A percentile compares a stretch with the other conserved stretches of the same genome.
Evolutionary conservation across 2,888 invertebrate genomes (phyloP).

Genomic region (Cyaniris semiargus): DNA sequence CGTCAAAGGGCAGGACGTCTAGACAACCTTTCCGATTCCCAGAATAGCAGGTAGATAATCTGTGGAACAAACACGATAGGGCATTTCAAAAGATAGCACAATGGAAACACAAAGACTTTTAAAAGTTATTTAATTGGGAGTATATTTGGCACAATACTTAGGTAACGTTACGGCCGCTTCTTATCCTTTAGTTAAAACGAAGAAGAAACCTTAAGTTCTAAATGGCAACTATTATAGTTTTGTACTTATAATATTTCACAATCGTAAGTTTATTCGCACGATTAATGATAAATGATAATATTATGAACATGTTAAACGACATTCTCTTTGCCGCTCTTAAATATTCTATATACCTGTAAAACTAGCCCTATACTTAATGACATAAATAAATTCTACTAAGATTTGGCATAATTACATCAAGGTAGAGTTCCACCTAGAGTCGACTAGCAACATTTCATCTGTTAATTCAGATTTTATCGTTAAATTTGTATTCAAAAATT

Average conservation of each 20-base stretch:
- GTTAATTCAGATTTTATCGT: neutral
- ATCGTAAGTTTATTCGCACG: neutral
- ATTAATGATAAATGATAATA: neutral
- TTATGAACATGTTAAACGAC: slow-evolving; percentile 11
- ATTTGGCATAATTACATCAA: slow-evolving; percentile 13
- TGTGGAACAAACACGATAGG: slow-evolving; percentile 37
- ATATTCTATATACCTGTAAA: neutral
- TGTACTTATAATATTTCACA: slow-evolving; percentile 38
- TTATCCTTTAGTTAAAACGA: slow-evolving; percentile 30
- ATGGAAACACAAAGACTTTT: slow-evolving; percentile 44
- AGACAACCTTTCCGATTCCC: slow-evolving; percentile 68
- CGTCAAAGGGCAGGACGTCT: slow-evolving; percentile 75
- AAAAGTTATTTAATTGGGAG: slow-evolving; percentile 43
- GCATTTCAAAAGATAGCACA: slow-evolving; percentile 28
- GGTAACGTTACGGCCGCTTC: slow-evolving; percentile 18
- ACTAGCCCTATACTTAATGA: neutral
- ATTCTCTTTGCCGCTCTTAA: neutral
- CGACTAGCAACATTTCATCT: slow-evolving; percentile 20
- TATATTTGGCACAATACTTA: slow-evolving; percentile 45
- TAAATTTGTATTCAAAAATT: neutral
- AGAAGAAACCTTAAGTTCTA: slow-evolving; percentile 36
- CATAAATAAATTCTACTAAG: slow-evolving; percentile 22
- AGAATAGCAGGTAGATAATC: slow-evolving; percentile 70
- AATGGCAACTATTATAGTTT: slow-evolving; percentile 38
- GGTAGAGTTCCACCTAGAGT: neutral